Evolutionary conservation across 2,797 vertebrate species (phyloP), one percentile per base, ranked within the genome.

Genomic region (Bovichtus diacanthus): DNA sequence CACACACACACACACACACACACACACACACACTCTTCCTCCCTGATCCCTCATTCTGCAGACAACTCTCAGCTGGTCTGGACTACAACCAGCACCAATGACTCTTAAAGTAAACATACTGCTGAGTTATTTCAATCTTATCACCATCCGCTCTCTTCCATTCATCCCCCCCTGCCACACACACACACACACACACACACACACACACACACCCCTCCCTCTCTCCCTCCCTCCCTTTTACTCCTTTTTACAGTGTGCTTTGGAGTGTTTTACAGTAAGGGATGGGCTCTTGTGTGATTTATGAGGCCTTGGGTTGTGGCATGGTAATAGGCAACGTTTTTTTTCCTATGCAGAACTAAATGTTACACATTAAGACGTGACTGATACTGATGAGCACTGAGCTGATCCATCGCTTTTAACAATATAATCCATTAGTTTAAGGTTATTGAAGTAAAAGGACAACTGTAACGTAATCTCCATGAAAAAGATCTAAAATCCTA

Each of bases 41-140:
- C 75, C 62, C 66, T 9, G 34, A 74, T 63, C n/a, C 19, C 55
- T 83, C 54, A 51, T 72, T 79, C 80, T 75, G 59, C 72, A 61
- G 86, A 87, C 58, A 78, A 44, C 75, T 62, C 78, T 88, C 82
- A 86, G 88, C 84, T 90, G 89, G 65, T 78, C 74, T 81, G 79
- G 82, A 73, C 73, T 43, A 12, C 68, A 64, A 77, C 78, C 78
- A 77, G 69, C 68, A 79, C 58, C 19, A 47, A 73, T 66, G 53
- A 84, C 69, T 83, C 65, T 15, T 70, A 75, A 87, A 84, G 80
- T 74, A 86, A 90, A 90, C 86, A 86, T 76, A 61, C 51, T n/a
- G 21, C 62, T 50, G 56, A 83, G 76, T 82, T 75, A 87, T 81
- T 90, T 81, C 61, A 78, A n/a, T 66, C 85, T 87, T 81, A 87